Percentiles rank a stretch among this genome's conserved stretches.
phyloP scores from a whole-genome alignment of 1,140 invertebrate species.

The Orius laevigatus region DNA sequence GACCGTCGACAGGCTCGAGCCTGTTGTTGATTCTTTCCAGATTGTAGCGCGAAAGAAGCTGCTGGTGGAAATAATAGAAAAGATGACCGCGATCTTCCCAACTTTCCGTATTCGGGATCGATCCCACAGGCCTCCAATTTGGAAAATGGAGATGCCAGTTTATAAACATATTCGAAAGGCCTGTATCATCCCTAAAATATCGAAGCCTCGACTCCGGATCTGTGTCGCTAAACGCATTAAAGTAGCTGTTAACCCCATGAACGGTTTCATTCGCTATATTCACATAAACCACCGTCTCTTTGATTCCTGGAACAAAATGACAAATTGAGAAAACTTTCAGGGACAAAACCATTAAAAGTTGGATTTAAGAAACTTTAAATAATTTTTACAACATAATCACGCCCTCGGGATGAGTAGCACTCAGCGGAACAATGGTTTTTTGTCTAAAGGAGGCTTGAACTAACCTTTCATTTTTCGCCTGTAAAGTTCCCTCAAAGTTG shows the following conservation, averaged over 20 bases:
- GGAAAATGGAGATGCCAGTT: conserved; percentile 10
- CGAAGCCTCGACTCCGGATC: conserved; percentile 2
- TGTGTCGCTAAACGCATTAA: conserved; percentile 8
- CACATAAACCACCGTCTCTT: conserved; percentile 8
- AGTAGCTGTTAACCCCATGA: not conserved
- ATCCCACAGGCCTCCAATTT: not conserved
- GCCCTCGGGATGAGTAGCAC: too few relatives aligned
- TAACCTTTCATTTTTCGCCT: conserved; percentile 7
- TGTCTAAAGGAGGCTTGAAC: too few relatives aligned
- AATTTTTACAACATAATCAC: too few relatives aligned
- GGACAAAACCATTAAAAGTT: too few relatives aligned
- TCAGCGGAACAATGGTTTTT: too few relatives aligned
- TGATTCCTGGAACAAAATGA: conserved; percentile 1
- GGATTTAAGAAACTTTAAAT: too few relatives aligned
- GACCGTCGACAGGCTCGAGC: conserved; percentile 20
- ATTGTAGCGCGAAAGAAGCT: conserved; percentile 44
- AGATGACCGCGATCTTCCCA: conserved; percentile 35
- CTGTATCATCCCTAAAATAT: conserved; percentile 4
- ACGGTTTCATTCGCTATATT: conserved; percentile 6
- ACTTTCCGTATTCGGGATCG: not conserved
- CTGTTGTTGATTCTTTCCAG: conserved; percentile 47
- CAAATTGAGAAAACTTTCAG: too few relatives aligned
- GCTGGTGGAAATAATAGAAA: conserved; percentile 40
- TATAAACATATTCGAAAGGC: conserved; percentile 7
- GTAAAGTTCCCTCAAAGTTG: conserved; percentile 6